Conservation (phyloP, 2,797 vertebrate genomes). For the Sebastes ruberrimus region DNA sequence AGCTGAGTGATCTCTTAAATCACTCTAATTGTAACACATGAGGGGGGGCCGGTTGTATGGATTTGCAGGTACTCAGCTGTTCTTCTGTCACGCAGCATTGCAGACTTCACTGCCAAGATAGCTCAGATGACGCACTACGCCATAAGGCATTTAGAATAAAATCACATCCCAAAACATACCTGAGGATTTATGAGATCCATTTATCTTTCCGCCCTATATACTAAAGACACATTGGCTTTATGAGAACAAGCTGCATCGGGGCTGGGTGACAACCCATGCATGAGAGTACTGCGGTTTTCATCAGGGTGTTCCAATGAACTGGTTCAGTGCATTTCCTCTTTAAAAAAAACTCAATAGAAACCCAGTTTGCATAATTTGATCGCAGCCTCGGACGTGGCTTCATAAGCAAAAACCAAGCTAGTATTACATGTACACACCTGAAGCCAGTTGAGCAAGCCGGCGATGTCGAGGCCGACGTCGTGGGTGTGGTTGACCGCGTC, state of each 20-base stretch:
- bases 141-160: not conserved
- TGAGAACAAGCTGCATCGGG: not conserved
- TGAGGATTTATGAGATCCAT: not conserved
- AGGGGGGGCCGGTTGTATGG: not conserved
- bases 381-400: not conserved
- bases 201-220: not conserved
- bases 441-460: constrained; percentile 90
- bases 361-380: not conserved
- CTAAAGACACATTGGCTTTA: not conserved
- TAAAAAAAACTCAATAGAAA: not conserved
- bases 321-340: not conserved
- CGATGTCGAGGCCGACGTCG: constrained; percentile 85
- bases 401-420: not conserved
- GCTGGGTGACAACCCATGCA: too few species aligned
- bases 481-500: constrained; percentile 90
- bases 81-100: not conserved
- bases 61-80: not conserved
- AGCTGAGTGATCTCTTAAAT: not conserved
- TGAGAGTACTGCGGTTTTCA: not conserved
- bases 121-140: not conserved
- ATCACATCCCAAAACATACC: not conserved
- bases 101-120: not conserved
- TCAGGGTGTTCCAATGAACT: not conserved
- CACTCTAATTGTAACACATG: not conserved
- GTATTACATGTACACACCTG: constrained; percentile 80